These are phyloP conservation scores for Dunckerocampus dactyliophorus DNA, from an alignment of 2,113 vertebrate species.

Conservation along the genomic window DNA sequence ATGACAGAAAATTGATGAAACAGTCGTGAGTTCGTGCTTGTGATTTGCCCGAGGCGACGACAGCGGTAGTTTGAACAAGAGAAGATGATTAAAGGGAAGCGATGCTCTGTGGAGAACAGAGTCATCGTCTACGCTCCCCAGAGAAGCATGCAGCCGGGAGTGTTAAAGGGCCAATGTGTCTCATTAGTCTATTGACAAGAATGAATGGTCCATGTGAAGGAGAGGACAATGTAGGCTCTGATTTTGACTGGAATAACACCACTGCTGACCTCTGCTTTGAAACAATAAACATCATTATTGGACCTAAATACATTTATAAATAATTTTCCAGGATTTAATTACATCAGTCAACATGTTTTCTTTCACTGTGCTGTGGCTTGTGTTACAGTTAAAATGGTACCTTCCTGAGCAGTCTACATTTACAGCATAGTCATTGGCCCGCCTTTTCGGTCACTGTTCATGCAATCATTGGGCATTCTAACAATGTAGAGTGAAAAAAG, in stretches of 20 bases:
- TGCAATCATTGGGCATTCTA: too few relatives aligned
- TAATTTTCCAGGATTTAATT: too few relatives aligned
- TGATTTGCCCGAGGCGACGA: constrained; percentile 58
- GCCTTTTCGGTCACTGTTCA: too few relatives aligned
- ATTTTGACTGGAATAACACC: neutral
- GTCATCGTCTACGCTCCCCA: constrained; percentile 59
- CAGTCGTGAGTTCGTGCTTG: constrained; percentile 48
- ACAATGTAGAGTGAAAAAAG: too few relatives aligned
- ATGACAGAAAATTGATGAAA: constrained; percentile 71
- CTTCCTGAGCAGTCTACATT: too few relatives aligned
- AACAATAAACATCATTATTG: too few relatives aligned
- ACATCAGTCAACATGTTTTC: neutral
- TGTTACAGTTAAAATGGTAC: neutral
- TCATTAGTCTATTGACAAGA: constrained; percentile 70
- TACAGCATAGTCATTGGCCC: too few relatives aligned
- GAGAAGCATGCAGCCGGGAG: constrained; percentile 43
- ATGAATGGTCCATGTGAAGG: constrained; percentile 42
- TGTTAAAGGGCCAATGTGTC: constrained; percentile 62
- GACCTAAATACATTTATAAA: too few relatives aligned
- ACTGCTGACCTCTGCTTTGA: neutral
- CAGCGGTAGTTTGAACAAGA: constrained; percentile 57
- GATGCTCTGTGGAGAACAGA: constrained; percentile 59
- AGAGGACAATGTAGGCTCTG: neutral
- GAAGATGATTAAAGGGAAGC: constrained; percentile 71
- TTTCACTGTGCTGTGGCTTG: too few relatives aligned